These are phyloP conservation scores for Nomada ferruginata DNA, from an alignment of 2,888 invertebrate genomes.

Conservation along the genomic window DNA sequence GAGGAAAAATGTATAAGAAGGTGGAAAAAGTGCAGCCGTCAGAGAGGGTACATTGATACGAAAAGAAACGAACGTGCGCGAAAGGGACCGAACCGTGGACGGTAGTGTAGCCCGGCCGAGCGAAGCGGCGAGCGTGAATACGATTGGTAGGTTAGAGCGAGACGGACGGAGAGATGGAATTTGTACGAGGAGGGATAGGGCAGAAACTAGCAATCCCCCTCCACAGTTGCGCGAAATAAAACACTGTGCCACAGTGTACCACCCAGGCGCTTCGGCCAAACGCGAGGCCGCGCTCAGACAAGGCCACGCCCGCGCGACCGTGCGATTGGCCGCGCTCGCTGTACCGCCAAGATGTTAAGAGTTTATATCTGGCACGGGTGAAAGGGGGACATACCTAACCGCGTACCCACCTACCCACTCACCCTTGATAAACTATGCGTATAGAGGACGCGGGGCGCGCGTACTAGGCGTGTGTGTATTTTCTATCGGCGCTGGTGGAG, in stretches of 20 bases:
- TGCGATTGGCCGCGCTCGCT: slow-evolving; percentile 66
- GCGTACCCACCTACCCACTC: slow-evolving; percentile 74
- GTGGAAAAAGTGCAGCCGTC: slow-evolving; percentile 42
- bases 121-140: neutral
- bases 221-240: slow-evolving; percentile 79
- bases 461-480: slow-evolving; percentile 46
- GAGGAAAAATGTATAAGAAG: slow-evolving; percentile 45
- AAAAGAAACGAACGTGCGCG: slow-evolving; percentile 33
- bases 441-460: slow-evolving; percentile 17
- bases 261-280: slow-evolving; percentile 78
- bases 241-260: slow-evolving; percentile 82
- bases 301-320: slow-evolving; percentile 67
- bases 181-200: slow-evolving; percentile 71
- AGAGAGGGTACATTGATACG: slow-evolving; percentile 10
- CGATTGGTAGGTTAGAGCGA: neutral
- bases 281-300: slow-evolving; percentile 72
- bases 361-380: slow-evolving; percentile 78
- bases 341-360: slow-evolving; percentile 78
- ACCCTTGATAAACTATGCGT: slow-evolving; percentile 65
- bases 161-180: slow-evolving; percentile 24
- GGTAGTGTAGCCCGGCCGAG: neutral
- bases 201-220: slow-evolving; percentile 76
- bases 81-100: neutral
- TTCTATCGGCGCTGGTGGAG: slow-evolving; percentile 44
- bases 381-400: slow-evolving; percentile 78